These are phyloP conservation scores for Cremastobaeus sp. DNA, from an alignment of 2,888 invertebrate genomes.

Conservation along the genomic window DNA sequence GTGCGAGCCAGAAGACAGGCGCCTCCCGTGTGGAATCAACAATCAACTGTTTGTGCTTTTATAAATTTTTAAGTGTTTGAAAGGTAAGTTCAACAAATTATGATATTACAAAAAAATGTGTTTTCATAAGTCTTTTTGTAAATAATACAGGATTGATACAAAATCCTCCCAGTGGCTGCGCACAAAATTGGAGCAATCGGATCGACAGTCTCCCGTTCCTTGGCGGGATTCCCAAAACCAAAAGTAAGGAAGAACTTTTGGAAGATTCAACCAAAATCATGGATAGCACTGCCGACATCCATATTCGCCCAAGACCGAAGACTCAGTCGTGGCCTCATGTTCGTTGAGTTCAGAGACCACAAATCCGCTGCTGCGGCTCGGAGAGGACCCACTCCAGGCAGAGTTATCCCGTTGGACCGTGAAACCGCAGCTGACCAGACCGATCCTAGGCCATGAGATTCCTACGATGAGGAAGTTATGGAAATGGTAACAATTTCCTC, in stretches of 20 bases:
- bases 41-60: too few species aligned
- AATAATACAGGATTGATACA: too few species aligned
- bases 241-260: constrained; percentile 82
- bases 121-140: too few species aligned
- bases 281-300: constrained; percentile 84
- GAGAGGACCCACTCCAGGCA: constrained; percentile 82
- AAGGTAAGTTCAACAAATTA: too few species aligned
- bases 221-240: constrained; percentile 85
- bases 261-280: constrained; percentile 82
- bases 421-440: constrained; percentile 92
- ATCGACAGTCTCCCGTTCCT: constrained; percentile 88
- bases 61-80: too few species aligned
- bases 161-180: too few species aligned
- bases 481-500: constrained; percentile 77
- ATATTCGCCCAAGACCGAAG: constrained; percentile 83
- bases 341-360: constrained; percentile 89
- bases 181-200: constrained; percentile 86
- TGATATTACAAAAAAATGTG: too few species aligned
- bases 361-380: constrained; percentile 87
- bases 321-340: constrained; percentile 89
- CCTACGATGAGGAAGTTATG: constrained; percentile 87
- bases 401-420: constrained; percentile 83
- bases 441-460: constrained; percentile 84
- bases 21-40: too few species aligned
- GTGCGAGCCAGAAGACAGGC: too few species aligned